phyloP scores from a whole-genome alignment of 2,113 vertebrate genomes.

The Numida meleagris region DNA sequence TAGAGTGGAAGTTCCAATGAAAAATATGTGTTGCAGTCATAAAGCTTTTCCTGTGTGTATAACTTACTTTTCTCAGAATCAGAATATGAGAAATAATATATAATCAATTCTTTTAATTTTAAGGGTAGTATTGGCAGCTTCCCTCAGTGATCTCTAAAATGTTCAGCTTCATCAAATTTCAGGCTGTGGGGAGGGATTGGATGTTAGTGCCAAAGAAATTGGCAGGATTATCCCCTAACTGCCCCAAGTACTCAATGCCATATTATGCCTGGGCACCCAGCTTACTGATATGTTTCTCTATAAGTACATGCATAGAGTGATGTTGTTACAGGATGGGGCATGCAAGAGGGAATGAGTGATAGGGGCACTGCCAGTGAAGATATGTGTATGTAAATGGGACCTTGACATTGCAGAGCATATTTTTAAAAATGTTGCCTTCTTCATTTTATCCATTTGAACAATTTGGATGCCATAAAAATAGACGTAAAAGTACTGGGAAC shows the following conservation, averaged over 20 bases:
- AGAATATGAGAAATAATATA: background rate
- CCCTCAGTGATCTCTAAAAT: background rate
- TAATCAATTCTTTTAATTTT: background rate
- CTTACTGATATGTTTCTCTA: background rate
- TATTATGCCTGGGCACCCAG: background rate
- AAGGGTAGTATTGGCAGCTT: background rate
- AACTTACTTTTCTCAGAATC: background rate
- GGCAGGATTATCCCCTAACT: background rate
- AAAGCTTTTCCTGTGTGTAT: background rate
- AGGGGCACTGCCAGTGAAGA: background rate
- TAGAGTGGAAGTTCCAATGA: background rate
- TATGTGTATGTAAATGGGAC: background rate
- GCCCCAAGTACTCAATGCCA: background rate
- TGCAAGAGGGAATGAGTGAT: background rate
- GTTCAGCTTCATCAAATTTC: background rate
- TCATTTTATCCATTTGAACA: background rate
- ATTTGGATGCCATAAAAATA: background rate
- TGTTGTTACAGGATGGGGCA: background rate
- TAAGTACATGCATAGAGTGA: accelerated
- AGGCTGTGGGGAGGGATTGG: background rate
- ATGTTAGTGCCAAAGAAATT: background rate
- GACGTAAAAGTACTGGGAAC: background rate
- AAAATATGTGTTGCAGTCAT: background rate
- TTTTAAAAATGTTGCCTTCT: background rate
- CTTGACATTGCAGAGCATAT: background rate